Evolutionary conservation across 1,140 invertebrate species (phyloP).

Genomic region (Drosophila virilis): DNA sequence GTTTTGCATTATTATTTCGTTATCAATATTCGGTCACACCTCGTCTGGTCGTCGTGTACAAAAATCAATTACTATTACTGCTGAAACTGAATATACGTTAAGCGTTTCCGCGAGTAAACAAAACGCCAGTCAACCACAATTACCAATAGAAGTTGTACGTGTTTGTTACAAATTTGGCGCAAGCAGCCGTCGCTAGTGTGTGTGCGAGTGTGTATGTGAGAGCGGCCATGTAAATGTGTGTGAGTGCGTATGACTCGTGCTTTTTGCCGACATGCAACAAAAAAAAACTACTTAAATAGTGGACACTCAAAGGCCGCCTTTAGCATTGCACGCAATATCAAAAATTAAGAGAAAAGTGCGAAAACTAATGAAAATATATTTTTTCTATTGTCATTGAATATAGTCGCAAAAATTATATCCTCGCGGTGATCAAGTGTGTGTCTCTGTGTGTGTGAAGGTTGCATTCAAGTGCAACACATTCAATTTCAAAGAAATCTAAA

Average conservation of each 20-base stretch:
- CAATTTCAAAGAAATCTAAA: constrained; percentile 56
- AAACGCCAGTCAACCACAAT: constrained; percentile 38
- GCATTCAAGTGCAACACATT: constrained; percentile 46
- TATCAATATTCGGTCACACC: constrained; percentile 31
- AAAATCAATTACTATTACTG: constrained; percentile 59
- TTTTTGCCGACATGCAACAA: constrained; percentile 71
- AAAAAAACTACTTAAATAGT: constrained; percentile 40
- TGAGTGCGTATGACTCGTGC: constrained; percentile 67
- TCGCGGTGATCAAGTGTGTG: constrained; percentile 20
- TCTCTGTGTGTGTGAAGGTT: constrained; percentile 40
- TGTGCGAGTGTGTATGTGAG: constrained; percentile 22
- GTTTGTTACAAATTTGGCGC: constrained; percentile 19
- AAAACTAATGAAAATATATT: background rate
- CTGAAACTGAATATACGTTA: constrained; percentile 47
- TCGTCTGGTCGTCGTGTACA: constrained; percentile 47
- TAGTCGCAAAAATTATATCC: constrained; percentile 25
- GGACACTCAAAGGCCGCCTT: constrained; percentile 31
- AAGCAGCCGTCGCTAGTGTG: constrained; percentile 4
- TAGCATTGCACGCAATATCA: constrained; percentile 5
- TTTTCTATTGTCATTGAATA: constrained; percentile 36
- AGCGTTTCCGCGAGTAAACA: constrained; percentile 50
- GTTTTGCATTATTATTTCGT: constrained; percentile 3
- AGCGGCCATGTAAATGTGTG: constrained; percentile 44
- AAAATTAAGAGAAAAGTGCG: constrained; percentile 21
- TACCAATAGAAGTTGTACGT: constrained; percentile 45